Conservation (phyloP, 1,140 invertebrate genomes). For the Holotrichia oblita region DNA sequence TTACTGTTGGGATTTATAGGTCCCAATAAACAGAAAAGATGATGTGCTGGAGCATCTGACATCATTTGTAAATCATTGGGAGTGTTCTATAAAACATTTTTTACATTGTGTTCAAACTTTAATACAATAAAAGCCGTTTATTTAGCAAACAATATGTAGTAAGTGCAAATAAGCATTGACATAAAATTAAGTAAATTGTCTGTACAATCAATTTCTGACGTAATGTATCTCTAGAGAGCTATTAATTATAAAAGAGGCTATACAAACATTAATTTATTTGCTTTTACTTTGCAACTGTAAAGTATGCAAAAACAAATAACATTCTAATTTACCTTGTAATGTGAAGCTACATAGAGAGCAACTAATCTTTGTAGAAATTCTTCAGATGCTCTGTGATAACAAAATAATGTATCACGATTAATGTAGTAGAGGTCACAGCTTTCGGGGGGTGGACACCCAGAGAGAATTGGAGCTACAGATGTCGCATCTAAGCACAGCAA, state of each 20-base stretch:
- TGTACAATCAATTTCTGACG: no score
- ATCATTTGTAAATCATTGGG: constrained; percentile 99
- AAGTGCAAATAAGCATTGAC: no score
- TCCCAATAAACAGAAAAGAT: constrained; percentile 94
- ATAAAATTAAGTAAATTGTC: no score
- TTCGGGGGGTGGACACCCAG: constrained; percentile 87
- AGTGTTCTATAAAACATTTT: no score
- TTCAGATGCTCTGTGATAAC: constrained; percentile 96
- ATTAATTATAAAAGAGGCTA: no score
- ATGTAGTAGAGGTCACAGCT: constrained; percentile 93
- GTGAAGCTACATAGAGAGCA: constrained; percentile 94
- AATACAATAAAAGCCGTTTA: no score
- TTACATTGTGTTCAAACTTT: no score
- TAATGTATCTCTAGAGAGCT: no score
- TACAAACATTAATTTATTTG: no score
- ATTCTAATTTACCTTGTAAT: constrained; percentile 84
- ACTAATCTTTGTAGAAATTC: constrained; percentile 92
- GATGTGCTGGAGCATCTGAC: constrained; percentile 98
- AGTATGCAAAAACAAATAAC: no score
- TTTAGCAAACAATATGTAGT: no score
- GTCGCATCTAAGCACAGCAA: constrained; percentile 92
- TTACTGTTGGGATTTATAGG: constrained; percentile 79
- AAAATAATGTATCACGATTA: constrained; percentile 95
- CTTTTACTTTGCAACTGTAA: no score
- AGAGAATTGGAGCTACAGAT: constrained; percentile 70